Evolutionary conservation across 2,113 vertebrate species (phyloP).

Genomic region (Daboia siamensis): DNA sequence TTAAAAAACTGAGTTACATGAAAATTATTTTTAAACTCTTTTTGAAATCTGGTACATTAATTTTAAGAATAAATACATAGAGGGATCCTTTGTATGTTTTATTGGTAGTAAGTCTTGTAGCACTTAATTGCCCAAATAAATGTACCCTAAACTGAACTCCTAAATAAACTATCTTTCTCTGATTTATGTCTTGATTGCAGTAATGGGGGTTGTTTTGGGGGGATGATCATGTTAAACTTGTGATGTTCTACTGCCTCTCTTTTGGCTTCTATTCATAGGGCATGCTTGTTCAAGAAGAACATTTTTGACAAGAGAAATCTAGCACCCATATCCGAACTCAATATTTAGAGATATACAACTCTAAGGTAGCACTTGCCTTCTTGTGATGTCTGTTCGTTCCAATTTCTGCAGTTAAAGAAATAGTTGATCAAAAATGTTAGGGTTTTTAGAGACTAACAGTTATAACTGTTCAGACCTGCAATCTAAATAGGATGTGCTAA

Average conservation of each 20-base stretch:
- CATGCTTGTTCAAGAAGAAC: neutral
- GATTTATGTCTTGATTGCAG: neutral
- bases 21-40: neutral
- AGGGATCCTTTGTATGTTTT: neutral
- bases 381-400: rapidly evolving
- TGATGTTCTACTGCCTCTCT: neutral
- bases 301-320: neutral
- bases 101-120: neutral
- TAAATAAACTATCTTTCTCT: neutral
- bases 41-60: neutral
- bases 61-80: neutral
- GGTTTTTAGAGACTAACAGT: neutral
- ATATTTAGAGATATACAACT: neutral
- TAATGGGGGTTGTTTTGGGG: neutral
- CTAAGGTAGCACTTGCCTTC: neutral
- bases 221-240: neutral
- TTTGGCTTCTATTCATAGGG: neutral
- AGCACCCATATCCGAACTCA: neutral
- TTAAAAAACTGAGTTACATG: neutral
- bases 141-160: neutral
- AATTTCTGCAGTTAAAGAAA: neutral
- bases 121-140: neutral
- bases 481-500: neutral
- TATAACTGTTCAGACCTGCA: neutral
- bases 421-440: neutral